Conservation (phyloP, 30 jellyfish, hydroid and myxozoan species). For the Aurelia sp. region DNA sequence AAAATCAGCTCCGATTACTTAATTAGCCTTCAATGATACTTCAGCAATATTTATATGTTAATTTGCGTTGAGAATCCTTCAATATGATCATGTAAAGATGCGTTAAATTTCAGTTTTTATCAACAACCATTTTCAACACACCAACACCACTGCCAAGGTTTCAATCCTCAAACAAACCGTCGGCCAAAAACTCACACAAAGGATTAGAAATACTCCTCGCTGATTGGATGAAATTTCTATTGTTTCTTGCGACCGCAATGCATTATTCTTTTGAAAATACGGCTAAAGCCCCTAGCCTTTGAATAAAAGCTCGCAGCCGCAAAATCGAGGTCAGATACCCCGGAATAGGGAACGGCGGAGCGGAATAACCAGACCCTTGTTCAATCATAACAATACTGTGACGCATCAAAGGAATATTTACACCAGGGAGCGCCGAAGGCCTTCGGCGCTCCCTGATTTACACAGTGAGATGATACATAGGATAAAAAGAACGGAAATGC, state of each 20-base stretch:
- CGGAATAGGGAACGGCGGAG: no score
- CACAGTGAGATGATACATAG: no score
- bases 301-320: background rate
- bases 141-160: conserved; percentile 48
- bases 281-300: background rate
- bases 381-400: no score
- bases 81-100: no score
- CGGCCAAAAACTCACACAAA: conserved; percentile 85
- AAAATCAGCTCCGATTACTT: conserved; percentile 31
- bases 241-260: conserved; percentile 79
- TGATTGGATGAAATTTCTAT: conserved; percentile 64
- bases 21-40: background rate
- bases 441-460: no score
- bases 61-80: no score
- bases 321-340: background rate
- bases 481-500: no score
- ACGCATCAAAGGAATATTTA: no score
- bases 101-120: conserved; percentile 2
- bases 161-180: conserved; percentile 71
- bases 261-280: conserved; percentile 38
- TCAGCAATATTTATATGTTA: background rate
- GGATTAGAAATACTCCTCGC: conserved; percentile 44
- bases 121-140: conserved; percentile 49
- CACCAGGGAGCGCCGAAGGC: no score
- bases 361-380: no score